Evolutionary conservation across 1,140 invertebrate species (phyloP).

Genomic region (Rhagoletis pomonella): DNA sequence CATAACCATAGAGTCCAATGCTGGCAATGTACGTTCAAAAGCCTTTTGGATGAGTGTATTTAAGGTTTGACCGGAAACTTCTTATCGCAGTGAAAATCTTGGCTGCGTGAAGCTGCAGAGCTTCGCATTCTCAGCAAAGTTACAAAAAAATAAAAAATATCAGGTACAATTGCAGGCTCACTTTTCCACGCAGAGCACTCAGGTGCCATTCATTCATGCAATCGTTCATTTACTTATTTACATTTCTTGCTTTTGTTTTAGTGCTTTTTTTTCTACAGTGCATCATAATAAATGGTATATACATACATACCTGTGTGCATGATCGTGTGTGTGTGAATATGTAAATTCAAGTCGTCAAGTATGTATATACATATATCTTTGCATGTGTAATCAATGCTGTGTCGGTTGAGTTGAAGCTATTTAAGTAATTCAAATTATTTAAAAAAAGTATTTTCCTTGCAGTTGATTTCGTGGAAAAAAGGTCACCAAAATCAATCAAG

Average conservation of each 20-base stretch:
- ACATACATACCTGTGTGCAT: background rate
- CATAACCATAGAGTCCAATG: slow-evolving; percentile 14
- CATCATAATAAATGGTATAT: background rate
- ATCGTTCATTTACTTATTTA: slow-evolving; percentile 32
- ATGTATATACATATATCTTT: background rate
- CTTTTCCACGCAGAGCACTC: background rate
- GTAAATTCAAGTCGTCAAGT: background rate
- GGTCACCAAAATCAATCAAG: slow-evolving; percentile 12
- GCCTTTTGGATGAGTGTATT: slow-evolving; percentile 28
- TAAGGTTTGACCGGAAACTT: slow-evolving; percentile 51
- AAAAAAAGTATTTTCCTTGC: background rate
- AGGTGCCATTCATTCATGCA: slow-evolving; percentile 43
- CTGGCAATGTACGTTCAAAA: background rate
- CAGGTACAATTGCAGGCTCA: background rate
- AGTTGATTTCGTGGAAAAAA: slow-evolving; percentile 5
- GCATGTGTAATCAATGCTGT: background rate
- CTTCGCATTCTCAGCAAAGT: slow-evolving; percentile 11
- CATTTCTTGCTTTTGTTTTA: slow-evolving; percentile 8
- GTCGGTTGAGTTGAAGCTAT: background rate
- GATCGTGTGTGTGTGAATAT: background rate
- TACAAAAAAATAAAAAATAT: background rate
- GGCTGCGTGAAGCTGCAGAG: slow-evolving; percentile 27
- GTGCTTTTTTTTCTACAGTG: background rate
- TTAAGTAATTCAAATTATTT: background rate
- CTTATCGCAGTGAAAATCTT: slow-evolving; percentile 52